phyloP scores from a whole-genome alignment of 2,113 vertebrate species.

The Salvator merianae region DNA sequence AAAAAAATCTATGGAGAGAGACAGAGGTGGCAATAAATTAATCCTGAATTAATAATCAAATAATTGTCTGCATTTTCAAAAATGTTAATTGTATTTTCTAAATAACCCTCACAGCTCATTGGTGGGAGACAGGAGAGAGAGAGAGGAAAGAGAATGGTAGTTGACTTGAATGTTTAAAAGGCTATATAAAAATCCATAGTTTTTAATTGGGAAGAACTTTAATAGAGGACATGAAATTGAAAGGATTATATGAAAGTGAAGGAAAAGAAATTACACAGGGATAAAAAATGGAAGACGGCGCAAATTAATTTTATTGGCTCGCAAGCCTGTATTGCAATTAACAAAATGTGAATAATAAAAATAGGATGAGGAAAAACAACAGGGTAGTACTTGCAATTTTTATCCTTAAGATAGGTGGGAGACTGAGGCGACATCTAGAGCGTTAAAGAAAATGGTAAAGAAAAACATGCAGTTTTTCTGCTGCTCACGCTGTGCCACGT shows the following conservation, averaged over 20 bases:
- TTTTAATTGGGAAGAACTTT: conserved; percentile 1
- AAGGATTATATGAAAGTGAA: not conserved
- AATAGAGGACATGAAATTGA: not conserved
- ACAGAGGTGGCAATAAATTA: not conserved
- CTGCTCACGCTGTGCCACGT: no score
- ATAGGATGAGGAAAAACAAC: not conserved
- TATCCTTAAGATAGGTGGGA: not conserved
- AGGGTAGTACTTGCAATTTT: not conserved
- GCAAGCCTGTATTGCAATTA: not conserved
- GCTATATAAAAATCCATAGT: not conserved
- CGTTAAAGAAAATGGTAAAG: not conserved
- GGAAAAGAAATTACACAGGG: not conserved
- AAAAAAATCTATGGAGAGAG: not conserved
- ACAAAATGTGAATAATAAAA: not conserved
- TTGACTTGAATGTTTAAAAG: not conserved
- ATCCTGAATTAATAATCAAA: not conserved
- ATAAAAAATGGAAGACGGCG: not conserved
- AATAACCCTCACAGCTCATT: not conserved
- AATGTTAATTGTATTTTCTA: not conserved
- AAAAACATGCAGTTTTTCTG: no score
- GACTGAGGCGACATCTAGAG: not conserved
- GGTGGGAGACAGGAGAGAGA: no score
- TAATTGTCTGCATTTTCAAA: not conserved
- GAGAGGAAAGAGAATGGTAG: not conserved
- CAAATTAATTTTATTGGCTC: not conserved